phyloP scores from a whole-genome alignment of 2,888 invertebrate genomes.

The Strigamia maritima region DNA sequence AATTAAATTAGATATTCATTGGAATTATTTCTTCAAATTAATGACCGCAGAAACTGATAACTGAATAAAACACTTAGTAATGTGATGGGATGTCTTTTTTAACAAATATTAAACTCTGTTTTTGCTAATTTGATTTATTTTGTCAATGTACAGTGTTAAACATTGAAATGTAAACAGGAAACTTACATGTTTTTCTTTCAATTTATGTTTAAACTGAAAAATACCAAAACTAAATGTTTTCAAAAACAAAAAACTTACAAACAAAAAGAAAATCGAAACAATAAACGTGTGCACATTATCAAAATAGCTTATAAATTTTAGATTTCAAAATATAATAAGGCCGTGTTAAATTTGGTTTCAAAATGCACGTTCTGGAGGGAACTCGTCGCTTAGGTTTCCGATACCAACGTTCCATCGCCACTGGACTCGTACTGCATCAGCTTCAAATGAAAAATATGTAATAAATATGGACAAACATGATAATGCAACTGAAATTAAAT shows the following conservation, averaged over 20 bases:
- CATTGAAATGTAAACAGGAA: neutral
- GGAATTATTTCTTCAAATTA: slow-evolving; percentile 2
- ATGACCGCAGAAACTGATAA: neutral
- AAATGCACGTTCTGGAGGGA: neutral
- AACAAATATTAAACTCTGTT: neutral
- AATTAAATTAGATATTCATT: neutral
- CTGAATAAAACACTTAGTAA: neutral
- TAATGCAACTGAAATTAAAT: neutral
- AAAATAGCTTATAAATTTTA: neutral
- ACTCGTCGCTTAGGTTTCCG: neutral
- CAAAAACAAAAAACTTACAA: neutral
- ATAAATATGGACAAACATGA: neutral
- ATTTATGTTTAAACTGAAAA: neutral
- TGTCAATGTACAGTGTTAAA: too few relatives aligned
- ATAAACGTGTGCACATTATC: neutral
- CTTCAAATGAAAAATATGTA: slow-evolving; percentile 6
- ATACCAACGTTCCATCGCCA: neutral
- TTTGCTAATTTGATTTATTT: neutral
- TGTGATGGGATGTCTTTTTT: too few relatives aligned
- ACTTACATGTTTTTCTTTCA: neutral
- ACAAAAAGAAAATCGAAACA: neutral
- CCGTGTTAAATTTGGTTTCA: neutral
- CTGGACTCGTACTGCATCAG: slow-evolving; percentile 28
- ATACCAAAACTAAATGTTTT: neutral
- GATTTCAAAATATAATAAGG: neutral